phyloP scores from a whole-genome alignment of 1,140 invertebrate genomes.

The Danaus melanippus region DNA sequence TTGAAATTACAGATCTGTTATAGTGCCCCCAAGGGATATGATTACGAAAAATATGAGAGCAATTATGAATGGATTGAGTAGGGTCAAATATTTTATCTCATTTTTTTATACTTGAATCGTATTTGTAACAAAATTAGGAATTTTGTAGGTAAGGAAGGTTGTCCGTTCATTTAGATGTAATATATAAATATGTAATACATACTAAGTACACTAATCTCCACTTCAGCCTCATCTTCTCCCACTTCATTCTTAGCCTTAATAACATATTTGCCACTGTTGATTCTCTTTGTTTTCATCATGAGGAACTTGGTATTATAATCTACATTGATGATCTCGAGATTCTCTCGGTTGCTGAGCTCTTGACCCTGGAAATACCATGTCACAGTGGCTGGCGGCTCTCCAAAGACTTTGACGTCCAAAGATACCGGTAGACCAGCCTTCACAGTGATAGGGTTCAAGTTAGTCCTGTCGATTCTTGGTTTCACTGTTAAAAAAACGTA shows the following conservation, averaged over 20 bases:
- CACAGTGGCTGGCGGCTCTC: slow-evolving; percentile 93
- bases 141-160: too few species aligned
- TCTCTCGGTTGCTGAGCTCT: slow-evolving; percentile 78
- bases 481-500: slow-evolving; percentile 79
- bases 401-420: slow-evolving; percentile 93
- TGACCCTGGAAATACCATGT: slow-evolving; percentile 90
- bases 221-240: slow-evolving; percentile 93
- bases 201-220: slow-evolving; percentile 90
- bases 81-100: too few species aligned
- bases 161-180: background rate
- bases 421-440: slow-evolving; percentile 94
- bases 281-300: slow-evolving; percentile 84
- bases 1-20: slow-evolving; percentile 5
- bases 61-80: too few species aligned
- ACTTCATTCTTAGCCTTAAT: slow-evolving; percentile 94
- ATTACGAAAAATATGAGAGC: too few species aligned
- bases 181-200: slow-evolving; percentile 1
- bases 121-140: too few species aligned
- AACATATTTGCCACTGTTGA: slow-evolving; percentile 91
- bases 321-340: slow-evolving; percentile 85
- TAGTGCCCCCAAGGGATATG: background rate
- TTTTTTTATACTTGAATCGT: too few species aligned
- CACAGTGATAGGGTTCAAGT: slow-evolving; percentile 85
- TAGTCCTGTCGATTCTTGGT: slow-evolving; percentile 93
- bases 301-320: slow-evolving; percentile 94